Evolutionary conservation across 2,888 invertebrate species (phyloP), one percentile per base, ranked within the genome.

Genomic region (Alcis repandata): DNA sequence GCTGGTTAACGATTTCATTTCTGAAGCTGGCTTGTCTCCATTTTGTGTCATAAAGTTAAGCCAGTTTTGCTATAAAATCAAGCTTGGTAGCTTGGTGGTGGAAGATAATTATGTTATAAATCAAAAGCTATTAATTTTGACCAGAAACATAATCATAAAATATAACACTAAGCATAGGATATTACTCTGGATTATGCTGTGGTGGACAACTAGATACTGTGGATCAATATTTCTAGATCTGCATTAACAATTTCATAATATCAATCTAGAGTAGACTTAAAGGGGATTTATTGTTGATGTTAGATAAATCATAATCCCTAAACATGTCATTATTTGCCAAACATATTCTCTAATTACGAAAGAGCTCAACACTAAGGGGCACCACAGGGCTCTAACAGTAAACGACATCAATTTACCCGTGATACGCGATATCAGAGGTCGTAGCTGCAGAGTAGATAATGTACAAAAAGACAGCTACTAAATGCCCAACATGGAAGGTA

Each of bases 401-500:
- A 62, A 52, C 43, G 59, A 56, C 59, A 53, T 66, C 60, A 58
- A 53, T 54, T 65, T 43, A 51, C 57, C 57, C 58, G 20, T 58
- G 67, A 61, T 60, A 69, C 63, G 54, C 53, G 66, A 69, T 61
- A 69, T 63, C 59, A 32, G 15, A 45, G 63, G 56, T 58, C 52
- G 64, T 45, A 45, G 36, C 36, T 36, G 13, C 15, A 38, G 33
- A 36, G 51, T 51, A 51, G 13, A 13, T 2, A 19, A 20, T 15
- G 8, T 36, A 7, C 20, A 36, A 13, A 51, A 36, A 51, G 17
- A 49, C 17, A 17, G 17, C 33, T 33, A 27, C 33, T 20, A 8
- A 38, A 17, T 38, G n/a, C 38, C 2, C 43, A 19, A 2, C 9
- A 11, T 38, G 13, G 38, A 3, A 43, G 3, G 19, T 17, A 17